Evolutionary conservation across 1,140 invertebrate species (phyloP).

Genomic region (Drosophila tropicalis): DNA sequence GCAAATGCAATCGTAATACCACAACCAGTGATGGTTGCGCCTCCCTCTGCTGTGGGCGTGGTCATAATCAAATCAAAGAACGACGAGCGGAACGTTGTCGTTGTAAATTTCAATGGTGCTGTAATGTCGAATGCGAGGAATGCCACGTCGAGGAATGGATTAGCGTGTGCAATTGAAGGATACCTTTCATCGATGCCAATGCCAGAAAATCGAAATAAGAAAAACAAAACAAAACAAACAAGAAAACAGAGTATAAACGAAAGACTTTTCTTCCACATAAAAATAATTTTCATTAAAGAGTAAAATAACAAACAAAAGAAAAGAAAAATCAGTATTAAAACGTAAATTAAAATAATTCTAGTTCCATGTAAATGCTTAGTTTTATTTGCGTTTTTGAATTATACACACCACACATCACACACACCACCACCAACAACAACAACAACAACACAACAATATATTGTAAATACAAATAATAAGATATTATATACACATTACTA

Average conservation of each 20-base stretch:
- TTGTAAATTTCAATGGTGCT: slow-evolving; percentile 97
- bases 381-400: slow-evolving; percentile 12
- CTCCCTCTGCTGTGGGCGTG: slow-evolving; percentile 94
- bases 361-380: slow-evolving; percentile 11
- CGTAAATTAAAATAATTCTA: slow-evolving; percentile 11
- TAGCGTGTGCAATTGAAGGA: slow-evolving; percentile 90
- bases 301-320: background rate
- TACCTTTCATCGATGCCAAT: background rate
- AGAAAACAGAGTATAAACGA: slow-evolving; percentile 24
- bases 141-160: slow-evolving; percentile 93
- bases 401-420: slow-evolving; percentile 41
- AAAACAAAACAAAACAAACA: slow-evolving; percentile 1
- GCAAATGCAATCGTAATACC: slow-evolving; percentile 91
- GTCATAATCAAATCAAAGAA: slow-evolving; percentile 92
- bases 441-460: slow-evolving; percentile 22
- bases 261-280: slow-evolving; percentile 60
- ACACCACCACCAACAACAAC: no score
- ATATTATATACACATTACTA: slow-evolving; percentile 23
- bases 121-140: slow-evolving; percentile 92
- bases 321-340: slow-evolving; percentile 59
- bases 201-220: background rate
- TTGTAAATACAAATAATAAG: slow-evolving; percentile 78
- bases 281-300: slow-evolving; percentile 15
- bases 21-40: slow-evolving; percentile 90
- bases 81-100: slow-evolving; percentile 90